A percentile compares a stretch with the other conserved stretches of the same genome.
phyloP scores from a whole-genome alignment of 1,140 invertebrate species.

The Melitaea cinxia region DNA sequence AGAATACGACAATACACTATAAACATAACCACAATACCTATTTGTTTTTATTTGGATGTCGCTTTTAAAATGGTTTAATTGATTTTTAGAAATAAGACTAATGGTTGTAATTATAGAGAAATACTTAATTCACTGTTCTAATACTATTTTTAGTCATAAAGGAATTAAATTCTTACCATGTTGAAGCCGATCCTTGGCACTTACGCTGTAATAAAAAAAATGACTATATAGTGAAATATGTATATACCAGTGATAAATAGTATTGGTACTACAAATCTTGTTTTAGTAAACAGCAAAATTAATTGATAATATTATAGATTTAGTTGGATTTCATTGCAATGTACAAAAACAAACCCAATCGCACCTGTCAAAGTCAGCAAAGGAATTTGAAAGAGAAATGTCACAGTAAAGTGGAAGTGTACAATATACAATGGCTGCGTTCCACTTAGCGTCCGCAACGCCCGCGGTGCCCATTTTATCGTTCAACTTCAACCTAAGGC shows the following conservation, averaged over 20 bases:
- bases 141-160: neutral
- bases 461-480: no score
- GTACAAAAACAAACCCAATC: constrained; percentile 32
- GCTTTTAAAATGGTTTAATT: neutral
- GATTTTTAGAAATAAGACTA: no score
- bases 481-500: no score
- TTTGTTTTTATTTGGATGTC: neutral
- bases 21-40: constrained; percentile 3
- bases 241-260: neutral
- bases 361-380: constrained; percentile 61
- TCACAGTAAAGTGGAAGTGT: neutral
- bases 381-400: constrained; percentile 33
- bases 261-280: neutral
- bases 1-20: no score
- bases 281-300: neutral
- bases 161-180: constrained; percentile 49
- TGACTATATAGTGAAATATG: constrained; percentile 35
- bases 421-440: no score
- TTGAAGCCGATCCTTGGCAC: constrained; percentile 35
- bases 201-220: constrained; percentile 48
- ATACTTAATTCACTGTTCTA: neutral
- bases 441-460: no score
- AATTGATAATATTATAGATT: constrained; percentile 31
- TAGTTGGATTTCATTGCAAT: constrained; percentile 40
- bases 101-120: neutral